Evolutionary conservation across 2,113 vertebrate species (phyloP), one percentile per base, ranked within the genome.

Genomic region (Syngnathoides biaculeatus): DNA sequence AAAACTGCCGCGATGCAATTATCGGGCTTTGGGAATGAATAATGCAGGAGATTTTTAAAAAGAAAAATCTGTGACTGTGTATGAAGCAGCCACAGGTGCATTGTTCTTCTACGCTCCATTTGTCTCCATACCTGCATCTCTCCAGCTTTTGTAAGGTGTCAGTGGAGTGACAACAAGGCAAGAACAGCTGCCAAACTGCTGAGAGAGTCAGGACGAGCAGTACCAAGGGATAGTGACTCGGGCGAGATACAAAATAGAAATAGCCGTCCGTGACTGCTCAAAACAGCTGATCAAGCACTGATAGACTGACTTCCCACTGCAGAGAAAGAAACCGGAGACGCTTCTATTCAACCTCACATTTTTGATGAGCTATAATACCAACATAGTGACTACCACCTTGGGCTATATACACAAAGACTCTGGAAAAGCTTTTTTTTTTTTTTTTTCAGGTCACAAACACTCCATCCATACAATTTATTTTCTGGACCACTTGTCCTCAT

Each of bases 201-300:
- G 79, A 80, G 74, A 65, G 63, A 65, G 59, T 15, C 50, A 48
- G 35, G 63, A 45, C 64, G 40, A 12, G 65, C 56, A 65, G 77
- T 72, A 84, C 68, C 15, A 10, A 63, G 80, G 67, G 85, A 80
- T 60, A 69, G 80, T 62, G 80, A 26, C 12, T 13, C 80, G 75
- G 75, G 67, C 76, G 68, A 22, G 71, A 84, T 78, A 87, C 84
- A 69, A 77, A 86, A 84, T 70, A 73, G 76, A 71, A 81, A 80
- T 84, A 90, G 88, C 82, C 86, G 84, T 80, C 82, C 86, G 84
- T 80, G 87, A 91, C 63, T 3, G 59, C 65, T 53, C 74, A 40
- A 82, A 87, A 86, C 91, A 91, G 91, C 89, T 91, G 90, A 92
- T 85, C 72, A 88, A 83, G 85, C 89, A 84, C 45, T 59, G 79